A percentile compares a stretch with the other conserved stretches of the same genome.
Evolutionary conservation across 1,140 invertebrate genomes (phyloP).

Genomic region (Platorchestia sp.): DNA sequence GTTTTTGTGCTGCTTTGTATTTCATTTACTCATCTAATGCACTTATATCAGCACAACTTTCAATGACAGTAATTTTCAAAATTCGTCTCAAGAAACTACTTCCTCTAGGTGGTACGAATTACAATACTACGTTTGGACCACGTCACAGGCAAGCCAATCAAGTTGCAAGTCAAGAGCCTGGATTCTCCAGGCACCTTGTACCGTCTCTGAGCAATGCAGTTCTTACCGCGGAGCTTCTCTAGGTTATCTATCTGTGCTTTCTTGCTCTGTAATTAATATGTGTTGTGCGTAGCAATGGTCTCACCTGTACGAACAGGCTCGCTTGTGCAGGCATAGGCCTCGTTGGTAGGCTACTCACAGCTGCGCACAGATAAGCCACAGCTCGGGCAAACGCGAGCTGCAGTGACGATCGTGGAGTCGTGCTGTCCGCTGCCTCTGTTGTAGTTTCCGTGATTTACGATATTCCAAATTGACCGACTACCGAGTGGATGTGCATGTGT

Average conservation of each 20-base stretch:
- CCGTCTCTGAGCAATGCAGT: neutral
- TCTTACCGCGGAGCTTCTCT: neutral
- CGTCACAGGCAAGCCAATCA: no score
- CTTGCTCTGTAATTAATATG: neutral
- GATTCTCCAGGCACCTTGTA: neutral
- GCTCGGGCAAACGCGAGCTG: neutral
- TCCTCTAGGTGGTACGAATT: neutral
- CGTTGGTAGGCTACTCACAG: neutral
- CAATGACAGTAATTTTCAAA: no score
- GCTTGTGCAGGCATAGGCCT: neutral
- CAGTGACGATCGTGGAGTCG: neutral
- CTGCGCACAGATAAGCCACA: neutral
- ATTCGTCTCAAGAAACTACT: no score
- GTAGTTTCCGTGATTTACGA: neutral
- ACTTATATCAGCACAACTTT: no score
- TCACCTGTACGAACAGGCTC: neutral
- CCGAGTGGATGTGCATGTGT: neutral
- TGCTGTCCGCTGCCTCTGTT: neutral
- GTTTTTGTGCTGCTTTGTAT: neutral
- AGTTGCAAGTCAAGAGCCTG: neutral
- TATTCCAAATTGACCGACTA: neutral
- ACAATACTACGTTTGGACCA: neutral
- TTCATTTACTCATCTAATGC: neutral
- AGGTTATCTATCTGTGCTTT: neutral
- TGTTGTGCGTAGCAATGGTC: neutral